phyloP scores from a whole-genome alignment of 2,888 invertebrate genomes.

The Cheiracanthium punctorium region DNA sequence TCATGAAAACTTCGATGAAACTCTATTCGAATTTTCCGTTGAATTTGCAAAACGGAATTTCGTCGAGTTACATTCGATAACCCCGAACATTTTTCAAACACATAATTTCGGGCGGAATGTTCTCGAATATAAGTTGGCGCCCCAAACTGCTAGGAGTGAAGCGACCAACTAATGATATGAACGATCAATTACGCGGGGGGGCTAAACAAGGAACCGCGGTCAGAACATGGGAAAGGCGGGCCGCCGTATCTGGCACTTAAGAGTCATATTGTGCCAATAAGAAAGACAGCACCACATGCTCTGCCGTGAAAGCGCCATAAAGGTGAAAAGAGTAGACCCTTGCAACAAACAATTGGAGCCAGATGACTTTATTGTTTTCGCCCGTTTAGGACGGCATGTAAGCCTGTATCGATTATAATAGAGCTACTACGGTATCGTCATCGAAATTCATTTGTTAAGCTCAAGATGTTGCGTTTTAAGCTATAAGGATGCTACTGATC shows the following conservation, averaged over 20 bases:
- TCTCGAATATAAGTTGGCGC: background rate
- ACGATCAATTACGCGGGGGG: constrained; percentile 34
- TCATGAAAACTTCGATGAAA: too few species aligned
- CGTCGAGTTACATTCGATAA: too few species aligned
- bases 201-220: background rate
- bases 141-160: background rate
- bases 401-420: background rate
- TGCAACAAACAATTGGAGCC: background rate
- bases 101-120: background rate
- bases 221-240: constrained; percentile 52
- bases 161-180: background rate
- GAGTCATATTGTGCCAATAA: constrained; percentile 3
- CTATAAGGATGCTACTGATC: too few species aligned
- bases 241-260: constrained; percentile 1
- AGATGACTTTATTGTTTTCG: constrained; percentile 7
- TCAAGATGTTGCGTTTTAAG: too few species aligned
- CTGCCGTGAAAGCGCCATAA: background rate
- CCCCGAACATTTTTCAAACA: too few species aligned
- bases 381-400: background rate
- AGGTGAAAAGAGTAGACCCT: background rate
- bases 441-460: too few species aligned
- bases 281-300: constrained; percentile 3
- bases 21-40: too few species aligned
- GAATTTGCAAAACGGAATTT: too few species aligned
- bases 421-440: too few species aligned